Evolutionary conservation across 2,888 invertebrate genomes (phyloP).

Genomic region (Tenthredo distinguenda): DNA sequence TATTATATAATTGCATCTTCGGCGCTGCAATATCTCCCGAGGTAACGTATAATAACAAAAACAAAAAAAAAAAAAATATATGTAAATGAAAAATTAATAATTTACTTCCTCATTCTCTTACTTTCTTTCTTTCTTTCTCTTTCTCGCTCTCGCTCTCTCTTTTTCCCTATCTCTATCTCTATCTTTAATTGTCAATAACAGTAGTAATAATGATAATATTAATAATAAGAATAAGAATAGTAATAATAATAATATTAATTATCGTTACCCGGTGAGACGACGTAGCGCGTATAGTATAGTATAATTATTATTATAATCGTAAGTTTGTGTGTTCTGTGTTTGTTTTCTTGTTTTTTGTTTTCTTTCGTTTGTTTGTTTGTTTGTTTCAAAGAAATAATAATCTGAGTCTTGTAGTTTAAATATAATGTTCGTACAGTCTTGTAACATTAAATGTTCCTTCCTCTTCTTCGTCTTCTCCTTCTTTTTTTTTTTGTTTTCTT

Average conservation of each 20-base stretch:
- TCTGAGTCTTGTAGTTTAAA: conserved; percentile 72
- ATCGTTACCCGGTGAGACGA: neutral
- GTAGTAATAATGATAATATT: neutral
- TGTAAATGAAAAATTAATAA: conserved; percentile 41
- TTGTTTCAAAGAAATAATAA: conserved; percentile 55
- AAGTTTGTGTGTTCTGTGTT: conserved; percentile 50
- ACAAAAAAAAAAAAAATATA: conserved; percentile 53
- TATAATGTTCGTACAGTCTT: conserved; percentile 74
- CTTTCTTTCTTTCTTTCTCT: neutral
- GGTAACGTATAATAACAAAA: conserved; percentile 61
- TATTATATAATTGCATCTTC: conserved; percentile 67
- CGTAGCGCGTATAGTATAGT: conserved; percentile 33
- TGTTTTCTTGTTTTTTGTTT: conserved; percentile 48
- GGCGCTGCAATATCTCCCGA: conserved; percentile 57
- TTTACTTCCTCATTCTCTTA: neutral
- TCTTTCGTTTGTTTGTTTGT: conserved; percentile 54
- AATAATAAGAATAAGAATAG: conserved; percentile 50
- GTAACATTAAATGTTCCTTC: conserved; percentile 71
- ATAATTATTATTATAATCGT: conserved; percentile 25
- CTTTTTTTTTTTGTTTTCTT: conserved; percentile 61
- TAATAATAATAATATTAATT: conserved; percentile 18
- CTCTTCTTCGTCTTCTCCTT: conserved; percentile 65
- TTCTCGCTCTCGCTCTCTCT: neutral
- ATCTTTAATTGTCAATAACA: neutral
- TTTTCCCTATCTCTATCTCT: neutral